Evolutionary conservation across 2,113 vertebrate genomes (phyloP).

Genomic region (Herpetotheres cachinnans): DNA sequence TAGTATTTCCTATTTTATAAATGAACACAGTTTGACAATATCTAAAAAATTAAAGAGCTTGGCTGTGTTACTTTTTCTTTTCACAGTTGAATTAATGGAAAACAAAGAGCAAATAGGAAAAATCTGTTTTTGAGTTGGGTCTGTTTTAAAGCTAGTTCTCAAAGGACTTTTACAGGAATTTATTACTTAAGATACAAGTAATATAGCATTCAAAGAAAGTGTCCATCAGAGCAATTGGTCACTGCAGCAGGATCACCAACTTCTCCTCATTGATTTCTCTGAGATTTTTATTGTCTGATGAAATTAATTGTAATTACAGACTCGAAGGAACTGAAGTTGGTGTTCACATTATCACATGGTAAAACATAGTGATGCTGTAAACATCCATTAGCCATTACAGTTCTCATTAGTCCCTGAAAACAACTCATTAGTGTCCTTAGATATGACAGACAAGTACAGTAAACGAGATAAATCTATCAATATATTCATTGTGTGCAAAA

Average conservation of each 20-base stretch:
- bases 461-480: conserved; percentile 92
- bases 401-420: conserved; percentile 91
- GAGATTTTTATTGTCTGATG: conserved; percentile 63
- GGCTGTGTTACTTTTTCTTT: neutral
- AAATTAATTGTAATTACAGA: conserved; percentile 82
- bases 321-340: conserved; percentile 64
- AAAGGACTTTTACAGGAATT: neutral
- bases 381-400: conserved; percentile 90
- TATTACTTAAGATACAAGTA: neutral
- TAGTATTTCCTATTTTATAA: neutral
- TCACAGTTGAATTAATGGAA: neutral
- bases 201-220: neutral
- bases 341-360: conserved; percentile 65
- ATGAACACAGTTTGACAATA: neutral
- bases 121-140: neutral
- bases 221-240: neutral
- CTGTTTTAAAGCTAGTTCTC: neutral
- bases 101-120: neutral
- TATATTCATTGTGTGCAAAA: conserved; percentile 85
- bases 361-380: conserved; percentile 78
- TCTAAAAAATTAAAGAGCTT: neutral
- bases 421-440: conserved; percentile 89
- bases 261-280: conserved; percentile 55
- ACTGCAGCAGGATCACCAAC: neutral
- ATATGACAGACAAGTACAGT: conserved; percentile 90